phyloP scores from a whole-genome alignment of 1,140 invertebrate genomes.

The Tetramorium simillimum region DNA sequence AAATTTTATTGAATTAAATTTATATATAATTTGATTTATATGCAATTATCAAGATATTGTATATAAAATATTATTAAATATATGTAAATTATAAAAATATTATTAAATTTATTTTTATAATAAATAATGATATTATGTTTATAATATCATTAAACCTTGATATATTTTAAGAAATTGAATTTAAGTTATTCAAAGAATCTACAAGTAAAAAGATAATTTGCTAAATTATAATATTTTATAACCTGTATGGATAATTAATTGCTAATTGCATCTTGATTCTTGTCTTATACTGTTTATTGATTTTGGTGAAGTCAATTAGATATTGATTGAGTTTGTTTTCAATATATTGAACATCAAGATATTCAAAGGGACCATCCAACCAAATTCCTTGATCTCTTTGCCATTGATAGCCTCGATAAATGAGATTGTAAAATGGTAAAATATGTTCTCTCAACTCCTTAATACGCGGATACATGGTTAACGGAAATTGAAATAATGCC shows the following conservation, averaged over 20 bases:
- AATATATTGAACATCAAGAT: constrained; percentile 86
- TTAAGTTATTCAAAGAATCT: not conserved
- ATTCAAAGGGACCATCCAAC: constrained; percentile 89
- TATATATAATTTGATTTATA: no score
- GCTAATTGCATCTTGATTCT: constrained; percentile 86
- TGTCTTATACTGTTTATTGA: constrained; percentile 87
- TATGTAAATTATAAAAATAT: no score
- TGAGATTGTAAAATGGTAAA: constrained; percentile 81
- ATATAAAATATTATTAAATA: no score
- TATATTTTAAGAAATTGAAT: not conserved
- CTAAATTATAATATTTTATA: constrained; percentile 2
- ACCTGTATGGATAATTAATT: constrained; percentile 88
- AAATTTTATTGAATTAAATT: no score
- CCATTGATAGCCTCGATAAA: constrained; percentile 87
- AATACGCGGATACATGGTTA: constrained; percentile 88
- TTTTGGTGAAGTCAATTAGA: constrained; percentile 85
- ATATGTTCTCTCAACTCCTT: constrained; percentile 85
- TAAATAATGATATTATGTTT: no score
- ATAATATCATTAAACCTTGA: no score
- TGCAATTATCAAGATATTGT: no score
- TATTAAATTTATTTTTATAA: no score
- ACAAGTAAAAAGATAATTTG: not conserved
- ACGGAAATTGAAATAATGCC: constrained; percentile 88
- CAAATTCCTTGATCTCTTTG: constrained; percentile 88
- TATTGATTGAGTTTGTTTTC: constrained; percentile 84